Base-by-base conservation (phyloP, 1,140 invertebrate genomes). In the Zaprionus ornatus region DNA sequence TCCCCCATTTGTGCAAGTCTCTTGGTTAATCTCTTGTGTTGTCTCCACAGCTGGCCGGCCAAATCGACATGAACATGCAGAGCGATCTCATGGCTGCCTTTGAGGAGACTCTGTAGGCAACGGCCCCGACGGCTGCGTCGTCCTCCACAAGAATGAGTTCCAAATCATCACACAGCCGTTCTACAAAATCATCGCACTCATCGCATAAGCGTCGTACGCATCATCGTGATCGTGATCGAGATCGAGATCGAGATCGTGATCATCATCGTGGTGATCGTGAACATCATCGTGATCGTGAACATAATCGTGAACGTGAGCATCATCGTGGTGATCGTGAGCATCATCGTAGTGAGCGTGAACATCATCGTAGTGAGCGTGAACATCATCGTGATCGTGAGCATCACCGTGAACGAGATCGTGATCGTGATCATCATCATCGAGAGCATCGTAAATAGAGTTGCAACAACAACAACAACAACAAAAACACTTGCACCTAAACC, bases 31-130 rank as follows among this genome's bases (percentile, higher is more conserved):
- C n/a, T 9, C n/a, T 15, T 1, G 7, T 56, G 2, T 56, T 13
- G 48, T 45, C 17, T 45, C 35, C 96, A 61, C 95, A 99, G 98
- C 96, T 98, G 96, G 97, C 97, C 62, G 96, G 97, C 63, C 97
- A 97, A 93, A 99, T 99, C 91, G 98, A 99, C 93, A 98, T 99
- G 98, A 99, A 99, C 93, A 96, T 97, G 95, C 98, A 99, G 94
- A 99, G 98, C 94, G 98, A 99, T 94, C 95, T 99, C 91, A 98
- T 99, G 97, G 97, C 98, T 90, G 97, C 97, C 66, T 99, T 99
- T 93, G 98, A 99, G 94, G 97, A 98, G 94, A 97, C 97, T 50
- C 95, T 98, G 94, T 97, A 97, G 91, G 85, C 56, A 80, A 88
- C 77, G 82, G 84, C 84, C 59, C 29, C 59, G 56, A 59, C 71